phyloP scores from a whole-genome alignment of 2,797 vertebrate species.

The Rhadinocentrus ornatus region DNA sequence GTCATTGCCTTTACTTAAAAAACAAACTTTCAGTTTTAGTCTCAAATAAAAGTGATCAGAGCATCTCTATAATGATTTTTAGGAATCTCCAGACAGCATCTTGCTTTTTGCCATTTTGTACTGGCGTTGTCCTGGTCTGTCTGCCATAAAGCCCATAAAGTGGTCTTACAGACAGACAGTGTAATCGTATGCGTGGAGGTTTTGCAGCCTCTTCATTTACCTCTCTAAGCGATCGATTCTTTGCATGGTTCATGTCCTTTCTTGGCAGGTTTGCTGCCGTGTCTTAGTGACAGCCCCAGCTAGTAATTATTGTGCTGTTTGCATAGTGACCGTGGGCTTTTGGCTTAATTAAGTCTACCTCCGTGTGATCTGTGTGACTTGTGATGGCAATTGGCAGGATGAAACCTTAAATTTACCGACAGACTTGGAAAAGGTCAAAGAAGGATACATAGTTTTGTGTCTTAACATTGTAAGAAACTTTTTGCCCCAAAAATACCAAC shows the following conservation, averaged over 20 bases:
- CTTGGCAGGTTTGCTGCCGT: too few relatives aligned
- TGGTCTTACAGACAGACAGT: background rate
- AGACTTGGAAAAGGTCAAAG: background rate
- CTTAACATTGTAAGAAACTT: background rate
- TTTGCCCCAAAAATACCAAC: background rate
- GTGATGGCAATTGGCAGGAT: background rate
- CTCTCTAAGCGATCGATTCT: background rate
- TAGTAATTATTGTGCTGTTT: too few relatives aligned
- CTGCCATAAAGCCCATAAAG: background rate
- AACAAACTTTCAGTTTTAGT: too few relatives aligned
- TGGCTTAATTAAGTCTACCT: background rate
- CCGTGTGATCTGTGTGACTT: background rate
- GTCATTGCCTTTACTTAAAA: too few relatives aligned
- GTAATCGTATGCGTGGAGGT: background rate
- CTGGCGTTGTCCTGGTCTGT: background rate
- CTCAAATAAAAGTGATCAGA: too few relatives aligned
- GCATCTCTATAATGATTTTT: background rate
- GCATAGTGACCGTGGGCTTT: too few relatives aligned
- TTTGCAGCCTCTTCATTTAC: background rate
- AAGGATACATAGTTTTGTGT: background rate
- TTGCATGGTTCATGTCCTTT: background rate
- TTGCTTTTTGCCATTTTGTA: background rate
- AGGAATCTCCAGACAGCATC: background rate
- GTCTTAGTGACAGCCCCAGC: too few relatives aligned
- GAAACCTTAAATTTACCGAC: background rate